Conservation (phyloP, 2,797 vertebrate species). For the Taeniopygia guttata region DNA sequence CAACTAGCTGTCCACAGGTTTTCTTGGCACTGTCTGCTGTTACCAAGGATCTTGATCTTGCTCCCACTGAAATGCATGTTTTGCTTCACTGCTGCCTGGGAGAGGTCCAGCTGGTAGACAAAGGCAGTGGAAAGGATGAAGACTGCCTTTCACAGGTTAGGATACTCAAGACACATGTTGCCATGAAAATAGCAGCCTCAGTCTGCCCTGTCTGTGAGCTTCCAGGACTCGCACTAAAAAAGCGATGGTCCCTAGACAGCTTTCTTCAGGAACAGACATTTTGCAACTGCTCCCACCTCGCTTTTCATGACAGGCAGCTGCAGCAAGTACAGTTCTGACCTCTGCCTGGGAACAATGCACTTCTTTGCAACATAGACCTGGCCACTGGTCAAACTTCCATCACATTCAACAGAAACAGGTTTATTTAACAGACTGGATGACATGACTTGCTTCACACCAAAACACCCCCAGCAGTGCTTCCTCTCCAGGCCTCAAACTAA, state of each 20-base stretch:
- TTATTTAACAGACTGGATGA: background rate
- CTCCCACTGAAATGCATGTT: background rate
- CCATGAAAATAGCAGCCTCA: background rate
- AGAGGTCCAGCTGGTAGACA: background rate
- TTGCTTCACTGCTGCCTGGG: background rate
- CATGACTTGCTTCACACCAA: background rate
- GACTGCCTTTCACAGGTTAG: background rate
- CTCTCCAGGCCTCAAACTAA: background rate
- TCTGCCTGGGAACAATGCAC: background rate
- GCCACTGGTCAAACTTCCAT: background rate
- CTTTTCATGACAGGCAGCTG: background rate
- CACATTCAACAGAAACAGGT: background rate
- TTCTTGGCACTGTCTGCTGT: constrained; percentile 29
- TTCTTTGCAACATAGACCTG: background rate
- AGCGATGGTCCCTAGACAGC: background rate
- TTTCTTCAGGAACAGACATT: background rate
- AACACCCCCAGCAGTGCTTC: background rate
- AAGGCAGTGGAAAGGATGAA: background rate
- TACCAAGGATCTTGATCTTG: background rate
- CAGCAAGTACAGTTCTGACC: background rate
- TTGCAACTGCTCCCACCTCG: rapidly evolving
- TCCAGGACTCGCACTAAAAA: background rate
- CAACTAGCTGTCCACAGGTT: constrained; percentile 33
- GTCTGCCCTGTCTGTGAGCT: background rate
- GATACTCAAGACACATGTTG: background rate